phyloP scores from a whole-genome alignment of 2,888 invertebrate species.

The Caenorhabditis macrosperma region DNA sequence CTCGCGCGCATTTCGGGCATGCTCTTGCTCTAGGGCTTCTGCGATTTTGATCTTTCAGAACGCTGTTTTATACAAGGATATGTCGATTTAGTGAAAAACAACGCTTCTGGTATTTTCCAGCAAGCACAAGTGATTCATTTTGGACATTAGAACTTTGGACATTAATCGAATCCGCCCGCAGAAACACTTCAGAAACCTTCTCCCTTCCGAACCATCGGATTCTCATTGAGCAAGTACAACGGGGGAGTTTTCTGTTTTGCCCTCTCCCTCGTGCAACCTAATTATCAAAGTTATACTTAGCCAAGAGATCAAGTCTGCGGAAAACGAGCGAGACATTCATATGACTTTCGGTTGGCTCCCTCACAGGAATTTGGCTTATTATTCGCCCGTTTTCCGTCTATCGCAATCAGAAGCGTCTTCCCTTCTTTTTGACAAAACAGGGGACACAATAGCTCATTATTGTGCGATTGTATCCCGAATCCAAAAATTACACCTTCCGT shows the following conservation, averaged over 20 bases:
- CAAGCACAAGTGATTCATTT: conserved; percentile 16
- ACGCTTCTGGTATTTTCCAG: too few relatives aligned
- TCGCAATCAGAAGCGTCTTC: background rate
- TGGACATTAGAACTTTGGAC: conserved; percentile 9
- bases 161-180: too few relatives aligned
- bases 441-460: conserved; percentile 35
- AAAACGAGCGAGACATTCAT: background rate
- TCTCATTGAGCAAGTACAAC: too few relatives aligned
- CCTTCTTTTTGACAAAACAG: background rate
- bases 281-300: too few relatives aligned
- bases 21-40: conserved; percentile 37
- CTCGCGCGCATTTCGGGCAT: conserved; percentile 5
- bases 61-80: background rate
- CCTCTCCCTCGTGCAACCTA: too few relatives aligned
- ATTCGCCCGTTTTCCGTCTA: background rate
- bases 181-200: too few relatives aligned
- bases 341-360: background rate
- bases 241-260: too few relatives aligned
- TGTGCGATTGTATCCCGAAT: conserved; percentile 24
- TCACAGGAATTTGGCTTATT: background rate
- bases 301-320: background rate
- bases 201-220: too few relatives aligned
- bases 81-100: conserved; percentile 6
- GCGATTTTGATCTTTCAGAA: conserved; percentile 19
- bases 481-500: conserved; percentile 11